phyloP scores from a whole-genome alignment of 2,113 vertebrate genomes.

The Ctenodactylus gundi region DNA sequence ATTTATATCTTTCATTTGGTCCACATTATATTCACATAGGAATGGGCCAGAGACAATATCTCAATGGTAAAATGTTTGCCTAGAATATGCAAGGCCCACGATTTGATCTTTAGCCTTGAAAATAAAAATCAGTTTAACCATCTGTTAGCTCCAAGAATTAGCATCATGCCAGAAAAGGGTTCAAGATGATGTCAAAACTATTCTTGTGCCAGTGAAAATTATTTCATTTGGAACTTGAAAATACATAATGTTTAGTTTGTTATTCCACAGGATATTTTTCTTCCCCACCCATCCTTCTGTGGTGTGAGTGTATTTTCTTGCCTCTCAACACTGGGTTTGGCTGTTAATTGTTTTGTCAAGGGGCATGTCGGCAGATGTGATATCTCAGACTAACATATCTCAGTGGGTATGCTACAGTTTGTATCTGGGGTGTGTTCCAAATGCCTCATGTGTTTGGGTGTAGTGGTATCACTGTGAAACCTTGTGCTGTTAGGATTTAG shows the following conservation, averaged over 20 bases:
- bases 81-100: too few relatives aligned
- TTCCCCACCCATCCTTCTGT: not conserved
- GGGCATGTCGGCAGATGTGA: not conserved
- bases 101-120: not conserved
- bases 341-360: not conserved
- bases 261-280: not conserved
- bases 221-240: not conserved
- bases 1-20: not conserved
- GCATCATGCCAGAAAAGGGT: not conserved
- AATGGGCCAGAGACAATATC: not conserved
- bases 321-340: not conserved
- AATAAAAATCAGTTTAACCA: not conserved
- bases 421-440: too few relatives aligned
- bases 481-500: too few relatives aligned
- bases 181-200: not conserved
- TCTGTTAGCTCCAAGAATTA: not conserved
- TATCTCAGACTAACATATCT: too few relatives aligned
- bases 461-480: too few relatives aligned
- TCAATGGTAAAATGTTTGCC: not conserved
- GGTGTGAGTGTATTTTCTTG: fast-evolving
- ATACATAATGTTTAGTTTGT: not conserved
- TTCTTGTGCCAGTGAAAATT: not conserved
- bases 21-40: not conserved
- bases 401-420: too few relatives aligned
- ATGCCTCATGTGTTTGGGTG: too few relatives aligned